A percentile compares a stretch with the other conserved stretches of the same genome.
Evolutionary conservation across 2,797 vertebrate species (phyloP).

Genomic region (Notolabrus celidotus): DNA sequence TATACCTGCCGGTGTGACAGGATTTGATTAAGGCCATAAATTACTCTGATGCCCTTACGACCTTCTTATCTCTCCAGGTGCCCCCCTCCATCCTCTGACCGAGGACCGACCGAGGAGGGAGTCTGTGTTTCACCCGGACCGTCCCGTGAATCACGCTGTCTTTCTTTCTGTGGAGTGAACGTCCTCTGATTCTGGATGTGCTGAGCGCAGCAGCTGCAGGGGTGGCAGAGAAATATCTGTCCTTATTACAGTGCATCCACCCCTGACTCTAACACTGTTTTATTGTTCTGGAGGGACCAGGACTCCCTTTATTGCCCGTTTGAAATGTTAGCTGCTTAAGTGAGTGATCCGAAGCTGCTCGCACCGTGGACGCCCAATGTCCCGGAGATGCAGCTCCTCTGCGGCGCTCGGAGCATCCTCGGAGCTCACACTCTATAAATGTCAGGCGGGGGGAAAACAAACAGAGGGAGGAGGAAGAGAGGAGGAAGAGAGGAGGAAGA

Average conservation of each 20-base stretch:
- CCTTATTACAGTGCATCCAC: constrained; percentile 71
- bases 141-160: constrained; percentile 26
- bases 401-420: constrained; percentile 42
- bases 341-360: constrained; percentile 69
- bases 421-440: constrained; percentile 56
- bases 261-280: constrained; percentile 72
- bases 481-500: constrained; percentile 19
- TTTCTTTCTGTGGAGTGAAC: constrained; percentile 32
- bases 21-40: constrained; percentile 26
- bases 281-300: constrained; percentile 75
- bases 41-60: constrained; percentile 15
- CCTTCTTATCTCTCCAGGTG: constrained; percentile 6
- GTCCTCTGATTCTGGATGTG: constrained; percentile 68
- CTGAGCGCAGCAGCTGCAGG: constrained; percentile 69
- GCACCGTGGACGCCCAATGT: constrained; percentile 62
- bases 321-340: constrained; percentile 78
- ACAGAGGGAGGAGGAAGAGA: constrained; percentile 23
- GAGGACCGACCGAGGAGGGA: not conserved
- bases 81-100: constrained; percentile 1
- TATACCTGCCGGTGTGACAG: constrained; percentile 2
- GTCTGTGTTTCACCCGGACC: constrained; percentile 38
- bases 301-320: constrained; percentile 72
- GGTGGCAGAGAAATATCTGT: constrained; percentile 70
- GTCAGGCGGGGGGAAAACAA: constrained; percentile 54
- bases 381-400: constrained; percentile 55